These are phyloP conservation scores for Oligia strigilis DNA, from an alignment of 2,888 invertebrate species.

Conservation along the genomic window DNA sequence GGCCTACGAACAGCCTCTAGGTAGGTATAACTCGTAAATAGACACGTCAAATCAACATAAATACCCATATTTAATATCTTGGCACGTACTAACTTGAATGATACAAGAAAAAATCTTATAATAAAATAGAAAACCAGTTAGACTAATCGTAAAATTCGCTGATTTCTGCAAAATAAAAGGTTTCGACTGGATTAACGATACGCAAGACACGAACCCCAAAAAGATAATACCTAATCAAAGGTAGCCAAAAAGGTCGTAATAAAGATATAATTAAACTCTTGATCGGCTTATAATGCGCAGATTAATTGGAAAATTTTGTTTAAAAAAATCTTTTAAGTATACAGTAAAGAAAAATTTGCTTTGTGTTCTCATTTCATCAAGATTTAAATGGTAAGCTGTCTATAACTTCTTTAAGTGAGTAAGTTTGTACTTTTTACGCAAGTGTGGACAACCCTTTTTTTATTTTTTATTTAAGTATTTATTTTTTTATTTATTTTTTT, in stretches of 20 bases:
- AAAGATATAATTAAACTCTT: conserved; percentile 4
- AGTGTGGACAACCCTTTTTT: too few relatives aligned
- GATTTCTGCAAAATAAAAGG: conserved; percentile 35
- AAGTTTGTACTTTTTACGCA: neutral
- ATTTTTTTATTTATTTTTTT: too few relatives aligned
- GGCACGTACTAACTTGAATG: conserved; percentile 12
- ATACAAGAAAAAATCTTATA: conserved; percentile 1
- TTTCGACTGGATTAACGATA: neutral
- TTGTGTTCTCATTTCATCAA: conserved; percentile 29
- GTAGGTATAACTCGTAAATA: neutral
- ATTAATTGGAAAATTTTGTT: conserved; percentile 3
- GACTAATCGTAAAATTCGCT: conserved; percentile 26
- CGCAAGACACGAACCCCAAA: neutral
- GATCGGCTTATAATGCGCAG: conserved; percentile 30
- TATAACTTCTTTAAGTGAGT: neutral
- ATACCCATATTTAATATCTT: neutral
- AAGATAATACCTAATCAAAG: conserved; percentile 37
- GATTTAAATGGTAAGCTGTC: neutral
- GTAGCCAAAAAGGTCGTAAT: conserved; percentile 27
- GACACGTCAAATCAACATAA: neutral
- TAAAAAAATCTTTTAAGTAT: neutral
- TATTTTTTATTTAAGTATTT: too few relatives aligned
- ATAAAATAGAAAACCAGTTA: conserved; percentile 34
- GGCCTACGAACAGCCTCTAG: neutral
- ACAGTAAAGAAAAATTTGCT: neutral